A percentile compares a stretch with the other conserved stretches of the same genome.
phyloP scores from a whole-genome alignment of 1,140 invertebrate species.

The Hermatobates lingyangjiaoensis region DNA sequence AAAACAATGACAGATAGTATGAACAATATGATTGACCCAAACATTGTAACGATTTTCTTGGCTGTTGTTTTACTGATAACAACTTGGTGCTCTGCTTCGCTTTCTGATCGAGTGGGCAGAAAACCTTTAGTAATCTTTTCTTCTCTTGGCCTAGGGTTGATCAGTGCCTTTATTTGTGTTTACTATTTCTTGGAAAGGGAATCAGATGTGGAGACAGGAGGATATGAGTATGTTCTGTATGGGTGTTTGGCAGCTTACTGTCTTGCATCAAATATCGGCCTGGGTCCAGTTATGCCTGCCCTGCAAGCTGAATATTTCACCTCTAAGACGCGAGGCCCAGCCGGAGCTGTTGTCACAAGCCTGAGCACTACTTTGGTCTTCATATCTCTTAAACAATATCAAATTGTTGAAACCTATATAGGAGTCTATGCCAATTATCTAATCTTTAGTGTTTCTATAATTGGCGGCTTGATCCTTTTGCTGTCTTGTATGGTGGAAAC shows the following conservation, averaged over 20 bases:
- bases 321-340: background rate
- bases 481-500: constrained; percentile 53
- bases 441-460: constrained; percentile 32
- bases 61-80: constrained; percentile 20
- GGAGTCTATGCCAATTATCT: constrained; percentile 34
- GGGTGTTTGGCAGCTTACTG: constrained; percentile 24
- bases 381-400: constrained; percentile 25
- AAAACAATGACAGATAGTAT: background rate
- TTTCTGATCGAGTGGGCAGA: constrained; percentile 23
- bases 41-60: constrained; percentile 4
- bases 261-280: constrained; percentile 23
- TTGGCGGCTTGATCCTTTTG: constrained; percentile 31
- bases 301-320: constrained; percentile 15
- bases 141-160: constrained; percentile 8
- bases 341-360: background rate
- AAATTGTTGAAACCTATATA: constrained; percentile 25
- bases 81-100: constrained; percentile 19
- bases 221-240: constrained; percentile 20
- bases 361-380: constrained; percentile 12
- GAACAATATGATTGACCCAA: background rate
- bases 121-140: constrained; percentile 26
- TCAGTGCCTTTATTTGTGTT: constrained; percentile 4
- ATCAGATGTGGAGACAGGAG: background rate
- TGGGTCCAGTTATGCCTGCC: constrained; percentile 26
- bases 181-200: constrained; percentile 10